These are phyloP conservation scores for Drepana arcuata DNA, from an alignment of 1,140 invertebrate species.

Conservation along the genomic window DNA sequence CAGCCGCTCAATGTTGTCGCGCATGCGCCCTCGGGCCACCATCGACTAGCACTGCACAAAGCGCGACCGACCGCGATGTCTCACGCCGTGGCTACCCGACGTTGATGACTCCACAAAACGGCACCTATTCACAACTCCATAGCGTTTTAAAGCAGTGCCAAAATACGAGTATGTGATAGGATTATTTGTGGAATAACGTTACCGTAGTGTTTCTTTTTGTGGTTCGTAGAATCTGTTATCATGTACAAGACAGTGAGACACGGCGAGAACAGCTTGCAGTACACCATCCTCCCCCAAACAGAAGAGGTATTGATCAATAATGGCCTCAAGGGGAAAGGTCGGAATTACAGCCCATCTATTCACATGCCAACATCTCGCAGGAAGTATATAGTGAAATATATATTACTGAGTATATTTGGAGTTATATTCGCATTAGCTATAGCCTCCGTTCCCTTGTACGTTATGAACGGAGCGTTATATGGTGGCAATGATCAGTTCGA, in stretches of 20 bases:
- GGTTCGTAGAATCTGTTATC: conserved; percentile 33
- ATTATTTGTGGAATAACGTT: conserved; percentile 22
- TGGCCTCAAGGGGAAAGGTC: conserved; percentile 70
- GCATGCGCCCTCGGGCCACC: conserved; percentile 35
- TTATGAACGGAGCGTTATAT: conserved; percentile 47
- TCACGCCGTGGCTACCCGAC: conserved; percentile 33
- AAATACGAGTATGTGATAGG: conserved; percentile 50
- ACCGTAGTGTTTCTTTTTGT: conserved; percentile 46
- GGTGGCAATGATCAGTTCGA: conserved; percentile 34
- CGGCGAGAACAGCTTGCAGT: conserved; percentile 81
- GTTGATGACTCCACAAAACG: conserved; percentile 30
- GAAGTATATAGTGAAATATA: conserved; percentile 51
- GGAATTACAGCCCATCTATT: conserved; percentile 65
- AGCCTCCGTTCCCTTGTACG: conserved; percentile 47
- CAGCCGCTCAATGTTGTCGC: conserved; percentile 65
- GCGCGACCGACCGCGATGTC: conserved; percentile 32
- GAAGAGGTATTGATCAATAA: conserved; percentile 77
- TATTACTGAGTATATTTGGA: conserved; percentile 44
- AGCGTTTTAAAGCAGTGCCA: conserved; percentile 17
- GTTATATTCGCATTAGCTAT: conserved; percentile 43
- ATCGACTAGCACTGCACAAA: conserved; percentile 40
- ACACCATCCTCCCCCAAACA: conserved; percentile 80
- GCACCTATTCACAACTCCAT: conserved; percentile 16
- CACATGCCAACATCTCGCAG: conserved; percentile 46
- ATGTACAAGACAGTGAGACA: conserved; percentile 84